Evolutionary conservation across 2,113 vertebrate genomes (phyloP), one percentile per base, ranked within the genome.

Genomic region (Dendrocopos noguchii): DNA sequence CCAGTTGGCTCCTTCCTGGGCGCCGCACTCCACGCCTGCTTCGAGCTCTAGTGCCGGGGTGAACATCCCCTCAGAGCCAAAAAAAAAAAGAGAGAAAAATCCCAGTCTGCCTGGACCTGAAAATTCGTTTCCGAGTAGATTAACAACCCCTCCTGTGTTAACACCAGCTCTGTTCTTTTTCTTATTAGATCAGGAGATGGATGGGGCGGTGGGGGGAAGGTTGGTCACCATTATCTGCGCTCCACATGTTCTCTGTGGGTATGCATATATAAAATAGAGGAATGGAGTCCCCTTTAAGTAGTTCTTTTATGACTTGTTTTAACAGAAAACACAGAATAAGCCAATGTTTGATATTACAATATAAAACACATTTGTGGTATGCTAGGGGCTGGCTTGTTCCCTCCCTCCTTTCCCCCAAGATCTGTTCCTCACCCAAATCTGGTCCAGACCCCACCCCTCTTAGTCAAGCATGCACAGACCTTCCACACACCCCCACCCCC

Each of bases 161-260:
- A 70, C 73, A 93, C 80, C 93, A 92, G 92, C 84, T 95, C 96
- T 94, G 95, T 72, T 97, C 95, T 93, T 93, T 89, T 88, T 96
- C 96, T 96, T 85, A 84, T 97, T 97, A 97, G 95, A 96, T 94
- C 3, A 20, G 50, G 92, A 96, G 96, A 96, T 94, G 94, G 93
- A 80, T 93, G 88, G 74, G 93, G 88, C 6, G 2, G 28, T 39
- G 92, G 78, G 59, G 87, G 93, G 90, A 59, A 95, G 95, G 90
- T 80, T 93, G 95, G 94, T 50, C 91, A 88, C 95, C 95, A 20
- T 97, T 97, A 96, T 97, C 97, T 97, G 97, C 60, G 0, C 95
- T 95, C 96, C 97, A 97, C 96, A 96, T 98, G 97, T 96, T 95
- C 95, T 85, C 90, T 79, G 96, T 94, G 96, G 96, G 91, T 95